Conservation (phyloP, 2,888 invertebrate genomes). For the Sericinus montela region DNA sequence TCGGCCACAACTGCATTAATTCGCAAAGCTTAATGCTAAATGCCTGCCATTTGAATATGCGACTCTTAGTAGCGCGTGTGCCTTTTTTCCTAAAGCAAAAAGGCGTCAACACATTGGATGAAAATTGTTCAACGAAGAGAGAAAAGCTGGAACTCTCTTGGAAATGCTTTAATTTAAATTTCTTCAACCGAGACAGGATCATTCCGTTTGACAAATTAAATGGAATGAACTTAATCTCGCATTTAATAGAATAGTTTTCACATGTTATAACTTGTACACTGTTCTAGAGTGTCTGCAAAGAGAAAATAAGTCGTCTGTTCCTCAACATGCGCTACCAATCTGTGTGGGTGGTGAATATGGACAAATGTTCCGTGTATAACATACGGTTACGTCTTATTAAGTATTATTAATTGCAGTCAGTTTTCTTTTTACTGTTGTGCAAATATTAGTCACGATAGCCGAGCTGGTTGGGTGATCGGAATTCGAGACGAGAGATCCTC, state of each 20-base stretch:
- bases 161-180: not conserved
- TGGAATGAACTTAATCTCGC: not conserved
- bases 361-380: no score
- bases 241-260: not conserved
- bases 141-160: not conserved
- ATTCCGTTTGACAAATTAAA: not conserved
- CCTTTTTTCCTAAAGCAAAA: constrained; percentile 1
- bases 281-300: no score
- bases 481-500: no score
- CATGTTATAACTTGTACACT: no score
- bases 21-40: constrained; percentile 1
- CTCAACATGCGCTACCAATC: no score
- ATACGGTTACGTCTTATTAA: no score
- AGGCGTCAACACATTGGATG: not conserved
- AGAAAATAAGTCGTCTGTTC: no score
- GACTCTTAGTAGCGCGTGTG: not conserved
- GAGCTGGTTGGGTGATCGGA: no score
- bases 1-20: constrained; percentile 6
- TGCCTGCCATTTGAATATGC: constrained; percentile 5
- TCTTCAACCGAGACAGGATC: not conserved
- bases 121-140: constrained; percentile 3
- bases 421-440: no score
- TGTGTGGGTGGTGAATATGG: no score
- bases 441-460: no score
- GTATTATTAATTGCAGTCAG: no score